phyloP scores from a whole-genome alignment of 2,113 vertebrate genomes.

The Epinephelus moara region DNA sequence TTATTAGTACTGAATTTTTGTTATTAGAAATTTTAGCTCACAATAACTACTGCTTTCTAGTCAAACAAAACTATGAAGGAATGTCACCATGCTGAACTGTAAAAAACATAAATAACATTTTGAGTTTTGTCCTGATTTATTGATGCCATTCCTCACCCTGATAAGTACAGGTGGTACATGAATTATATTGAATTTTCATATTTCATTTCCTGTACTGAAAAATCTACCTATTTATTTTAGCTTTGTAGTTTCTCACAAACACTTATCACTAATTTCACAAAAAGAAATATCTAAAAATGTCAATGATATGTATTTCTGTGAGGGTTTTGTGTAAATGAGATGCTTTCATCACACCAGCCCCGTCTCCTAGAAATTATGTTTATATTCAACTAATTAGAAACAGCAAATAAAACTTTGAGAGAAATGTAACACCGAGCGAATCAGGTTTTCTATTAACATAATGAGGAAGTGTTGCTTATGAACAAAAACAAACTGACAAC shows the following conservation, averaged over 20 bases:
- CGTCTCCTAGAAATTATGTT: too few relatives aligned
- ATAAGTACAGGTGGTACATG: neutral
- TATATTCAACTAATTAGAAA: too few relatives aligned
- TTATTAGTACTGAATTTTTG: neutral
- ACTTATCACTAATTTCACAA: neutral
- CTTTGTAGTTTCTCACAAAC: neutral
- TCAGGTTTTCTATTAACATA: too few relatives aligned
- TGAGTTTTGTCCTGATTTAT: neutral
- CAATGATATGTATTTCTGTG: slow-evolving; percentile 10
- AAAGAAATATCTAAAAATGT: neutral
- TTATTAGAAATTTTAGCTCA: neutral
- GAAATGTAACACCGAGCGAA: too few relatives aligned
- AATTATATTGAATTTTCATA: neutral
- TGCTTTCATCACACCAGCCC: neutral
- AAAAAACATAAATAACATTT: neutral
- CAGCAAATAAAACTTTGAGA: too few relatives aligned
- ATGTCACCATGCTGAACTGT: neutral
- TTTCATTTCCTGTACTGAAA: neutral
- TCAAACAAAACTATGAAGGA: neutral
- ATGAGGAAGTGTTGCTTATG: too few relatives aligned
- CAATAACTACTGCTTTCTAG: neutral
- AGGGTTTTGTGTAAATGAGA: neutral
- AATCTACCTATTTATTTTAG: neutral
- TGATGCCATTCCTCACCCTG: neutral
- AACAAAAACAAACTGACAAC: too few relatives aligned